These are phyloP conservation scores for Trichoplusia ni DNA, from an alignment of 1,140 invertebrate species.

Conservation along the genomic window DNA sequence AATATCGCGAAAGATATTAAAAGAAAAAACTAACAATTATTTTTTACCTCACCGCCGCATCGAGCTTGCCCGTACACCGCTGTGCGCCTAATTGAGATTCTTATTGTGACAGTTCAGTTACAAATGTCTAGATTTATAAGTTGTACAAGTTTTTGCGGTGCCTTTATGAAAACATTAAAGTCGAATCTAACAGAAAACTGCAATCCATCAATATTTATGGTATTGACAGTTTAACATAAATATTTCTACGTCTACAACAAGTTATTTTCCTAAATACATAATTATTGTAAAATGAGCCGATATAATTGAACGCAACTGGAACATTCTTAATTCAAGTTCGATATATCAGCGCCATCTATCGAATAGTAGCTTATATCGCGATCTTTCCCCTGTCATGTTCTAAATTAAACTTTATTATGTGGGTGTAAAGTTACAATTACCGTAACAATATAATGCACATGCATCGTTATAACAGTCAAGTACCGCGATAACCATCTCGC, in stretches of 20 bases:
- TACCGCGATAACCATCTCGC: slow-evolving; percentile 55
- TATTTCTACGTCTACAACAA: background rate
- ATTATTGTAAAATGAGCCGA: background rate
- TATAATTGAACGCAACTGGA: background rate
- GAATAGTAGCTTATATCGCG: slow-evolving; percentile 18
- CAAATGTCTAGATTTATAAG: slow-evolving; percentile 15
- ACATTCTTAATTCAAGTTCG: slow-evolving; percentile 42
- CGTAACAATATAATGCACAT: slow-evolving; percentile 61
- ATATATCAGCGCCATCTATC: slow-evolving; percentile 72
- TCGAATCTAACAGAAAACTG: background rate
- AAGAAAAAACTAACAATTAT: slow-evolving; percentile 14
- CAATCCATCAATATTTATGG: slow-evolving; percentile 8
- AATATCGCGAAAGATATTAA: slow-evolving; percentile 20
- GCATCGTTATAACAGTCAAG: slow-evolving; percentile 49
- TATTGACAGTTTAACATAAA: background rate
- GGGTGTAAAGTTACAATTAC: slow-evolving; percentile 64
- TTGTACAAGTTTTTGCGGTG: slow-evolving; percentile 7
- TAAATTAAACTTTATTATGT: slow-evolving; percentile 59
- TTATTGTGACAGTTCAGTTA: slow-evolving; percentile 19
- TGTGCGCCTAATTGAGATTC: slow-evolving; percentile 19
- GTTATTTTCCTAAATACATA: background rate
- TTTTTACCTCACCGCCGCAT: slow-evolving; percentile 11
- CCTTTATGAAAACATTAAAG: background rate
- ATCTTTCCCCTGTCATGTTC: slow-evolving; percentile 11
- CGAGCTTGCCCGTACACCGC: background rate